phyloP scores from a whole-genome alignment of 2,888 invertebrate species.

The Ommatoiulus sabulosus region DNA sequence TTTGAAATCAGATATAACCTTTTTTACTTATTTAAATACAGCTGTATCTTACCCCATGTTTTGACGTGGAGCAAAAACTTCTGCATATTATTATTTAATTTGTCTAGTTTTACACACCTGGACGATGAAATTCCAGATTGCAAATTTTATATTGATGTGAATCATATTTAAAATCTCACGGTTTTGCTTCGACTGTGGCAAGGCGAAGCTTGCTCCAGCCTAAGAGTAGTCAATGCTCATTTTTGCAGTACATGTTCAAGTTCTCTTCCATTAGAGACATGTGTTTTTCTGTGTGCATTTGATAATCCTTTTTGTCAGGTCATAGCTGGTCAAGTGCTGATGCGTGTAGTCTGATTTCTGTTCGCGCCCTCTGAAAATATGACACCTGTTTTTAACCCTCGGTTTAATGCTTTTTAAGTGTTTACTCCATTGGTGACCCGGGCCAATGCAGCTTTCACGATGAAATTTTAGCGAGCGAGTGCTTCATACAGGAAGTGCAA shows the following conservation, averaged over 20 bases:
- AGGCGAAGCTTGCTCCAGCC: too few relatives aligned
- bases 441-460: background rate
- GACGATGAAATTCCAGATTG: too few relatives aligned
- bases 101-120: too few relatives aligned
- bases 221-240: too few relatives aligned
- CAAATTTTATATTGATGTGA: too few relatives aligned
- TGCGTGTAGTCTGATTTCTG: background rate
- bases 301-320: conserved; percentile 22
- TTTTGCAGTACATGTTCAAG: background rate
- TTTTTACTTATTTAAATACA: too few relatives aligned
- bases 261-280: background rate
- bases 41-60: too few relatives aligned
- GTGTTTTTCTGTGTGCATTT: background rate
- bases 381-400: conserved; percentile 15
- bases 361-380: conserved; percentile 38
- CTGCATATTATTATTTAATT: too few relatives aligned
- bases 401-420: background rate
- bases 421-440: background rate
- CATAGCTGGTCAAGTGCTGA: conserved; percentile 38
- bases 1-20: too few relatives aligned
- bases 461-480: background rate
- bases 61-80: too few relatives aligned
- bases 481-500: background rate
- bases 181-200: too few relatives aligned
- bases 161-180: too few relatives aligned